A percentile compares a stretch with the other conserved stretches of the same genome.
Conservation (phyloP, 1,140 invertebrate genomes). For the Maconellicoccus hirsutus region DNA sequence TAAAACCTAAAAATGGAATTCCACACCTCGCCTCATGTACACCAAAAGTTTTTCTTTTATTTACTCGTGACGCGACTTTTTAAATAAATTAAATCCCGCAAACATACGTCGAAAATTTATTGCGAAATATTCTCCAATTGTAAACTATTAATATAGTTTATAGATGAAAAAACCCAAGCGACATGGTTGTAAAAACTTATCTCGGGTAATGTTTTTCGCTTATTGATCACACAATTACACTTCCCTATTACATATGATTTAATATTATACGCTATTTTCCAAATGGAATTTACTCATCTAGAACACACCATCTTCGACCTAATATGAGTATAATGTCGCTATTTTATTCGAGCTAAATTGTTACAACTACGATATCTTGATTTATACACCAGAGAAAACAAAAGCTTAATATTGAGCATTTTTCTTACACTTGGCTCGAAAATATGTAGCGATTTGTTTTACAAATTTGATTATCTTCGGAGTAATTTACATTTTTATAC, state of each 20-base stretch:
- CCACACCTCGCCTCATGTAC: too few relatives aligned
- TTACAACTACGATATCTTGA: too few relatives aligned
- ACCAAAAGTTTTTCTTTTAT: too few relatives aligned
- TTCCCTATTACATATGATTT: background rate
- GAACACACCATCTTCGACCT: background rate
- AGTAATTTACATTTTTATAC: too few relatives aligned
- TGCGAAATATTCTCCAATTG: background rate
- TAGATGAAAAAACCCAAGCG: background rate
- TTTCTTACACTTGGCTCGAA: too few relatives aligned
- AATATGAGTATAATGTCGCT: background rate
- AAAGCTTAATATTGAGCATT: too few relatives aligned
- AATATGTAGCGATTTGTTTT: too few relatives aligned
- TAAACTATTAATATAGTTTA: background rate
- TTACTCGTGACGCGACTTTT: too few relatives aligned
- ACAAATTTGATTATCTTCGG: too few relatives aligned
- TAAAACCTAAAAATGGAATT: too few relatives aligned
- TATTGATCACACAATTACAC: background rate
- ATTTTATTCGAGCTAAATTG: background rate
- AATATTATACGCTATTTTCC: background rate
- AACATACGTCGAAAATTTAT: background rate
- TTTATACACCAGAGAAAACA: too few relatives aligned
- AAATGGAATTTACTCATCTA: background rate
- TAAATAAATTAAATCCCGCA: too few relatives aligned
- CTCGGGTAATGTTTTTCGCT: background rate
- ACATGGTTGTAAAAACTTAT: background rate